Percentiles rank a stretch among this genome's conserved stretches.
phyloP scores from a whole-genome alignment of 2,113 vertebrate species.

The Bettongia penicillata region DNA sequence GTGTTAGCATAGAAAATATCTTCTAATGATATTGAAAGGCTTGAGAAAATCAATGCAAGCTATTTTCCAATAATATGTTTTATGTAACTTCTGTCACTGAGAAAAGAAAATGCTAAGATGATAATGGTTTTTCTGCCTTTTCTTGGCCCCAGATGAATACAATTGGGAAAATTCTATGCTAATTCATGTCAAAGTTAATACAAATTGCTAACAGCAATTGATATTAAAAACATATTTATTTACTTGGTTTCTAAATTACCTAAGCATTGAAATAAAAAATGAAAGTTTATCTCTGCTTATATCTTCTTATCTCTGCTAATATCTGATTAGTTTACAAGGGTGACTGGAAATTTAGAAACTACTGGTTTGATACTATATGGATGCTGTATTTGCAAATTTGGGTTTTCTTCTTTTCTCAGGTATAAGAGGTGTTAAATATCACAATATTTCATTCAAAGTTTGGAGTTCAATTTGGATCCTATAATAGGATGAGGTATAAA shows the following conservation, averaged over 20 bases:
- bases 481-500: background rate
- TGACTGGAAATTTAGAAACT: background rate
- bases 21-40: background rate
- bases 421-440: background rate
- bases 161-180: background rate
- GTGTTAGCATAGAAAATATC: background rate
- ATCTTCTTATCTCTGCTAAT: too few species aligned
- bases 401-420: background rate
- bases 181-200: constrained; percentile 5
- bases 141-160: background rate
- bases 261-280: background rate
- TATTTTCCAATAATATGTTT: background rate
- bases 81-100: background rate
- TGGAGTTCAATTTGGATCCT: background rate
- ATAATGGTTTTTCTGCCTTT: background rate
- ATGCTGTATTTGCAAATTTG: background rate
- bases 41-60: background rate
- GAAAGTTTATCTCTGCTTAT: background rate
- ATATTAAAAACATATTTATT: background rate
- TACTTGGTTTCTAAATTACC: background rate
- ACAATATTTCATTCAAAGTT: too few species aligned
- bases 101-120: constrained; percentile 17
- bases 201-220: background rate
- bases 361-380: background rate
- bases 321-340: background rate